Conservation (phyloP, 1,140 invertebrate genomes). For the Meloidogyne chitwoodi region DNA sequence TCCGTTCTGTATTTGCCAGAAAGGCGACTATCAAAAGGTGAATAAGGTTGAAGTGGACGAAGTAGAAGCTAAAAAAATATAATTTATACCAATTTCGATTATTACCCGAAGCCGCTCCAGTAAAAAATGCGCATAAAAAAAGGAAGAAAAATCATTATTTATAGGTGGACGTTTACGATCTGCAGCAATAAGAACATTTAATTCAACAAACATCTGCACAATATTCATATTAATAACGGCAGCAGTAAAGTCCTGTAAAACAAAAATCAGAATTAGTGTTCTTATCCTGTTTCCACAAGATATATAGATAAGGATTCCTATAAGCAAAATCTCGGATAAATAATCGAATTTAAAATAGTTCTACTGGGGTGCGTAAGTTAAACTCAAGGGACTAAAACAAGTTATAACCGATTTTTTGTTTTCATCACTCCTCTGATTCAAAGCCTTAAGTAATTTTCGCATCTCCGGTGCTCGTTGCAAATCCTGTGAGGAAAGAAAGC, state of each 20-base stretch:
- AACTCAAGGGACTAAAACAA: too few species aligned
- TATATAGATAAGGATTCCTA: too few species aligned
- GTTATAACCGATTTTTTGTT: not conserved
- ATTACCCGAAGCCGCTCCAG: slow-evolving; percentile 14
- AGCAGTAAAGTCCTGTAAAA: not conserved
- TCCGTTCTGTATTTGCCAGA: not conserved
- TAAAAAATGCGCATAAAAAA: slow-evolving; percentile 9
- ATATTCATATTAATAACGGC: not conserved
- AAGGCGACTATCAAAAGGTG: not conserved
- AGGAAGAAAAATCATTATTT: slow-evolving; percentile 4
- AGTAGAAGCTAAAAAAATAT: slow-evolving; percentile 15
- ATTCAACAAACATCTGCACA: slow-evolving; percentile 3
- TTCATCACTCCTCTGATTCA: not conserved
- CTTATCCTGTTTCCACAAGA: too few species aligned
- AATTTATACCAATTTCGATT: not conserved
- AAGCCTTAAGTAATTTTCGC: not conserved
- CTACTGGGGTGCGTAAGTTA: too few species aligned
- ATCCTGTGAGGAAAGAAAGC: not conserved
- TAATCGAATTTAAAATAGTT: too few species aligned
- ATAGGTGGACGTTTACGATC: not conserved
- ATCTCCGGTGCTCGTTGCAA: not conserved
- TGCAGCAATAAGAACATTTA: not conserved
- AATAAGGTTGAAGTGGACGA: slow-evolving; percentile 12
- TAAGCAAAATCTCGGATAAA: too few species aligned
- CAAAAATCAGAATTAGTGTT: not conserved